These are phyloP conservation scores for Zaprionus gabonicus DNA, from an alignment of 1,140 invertebrate genomes.

Conservation along the genomic window DNA sequence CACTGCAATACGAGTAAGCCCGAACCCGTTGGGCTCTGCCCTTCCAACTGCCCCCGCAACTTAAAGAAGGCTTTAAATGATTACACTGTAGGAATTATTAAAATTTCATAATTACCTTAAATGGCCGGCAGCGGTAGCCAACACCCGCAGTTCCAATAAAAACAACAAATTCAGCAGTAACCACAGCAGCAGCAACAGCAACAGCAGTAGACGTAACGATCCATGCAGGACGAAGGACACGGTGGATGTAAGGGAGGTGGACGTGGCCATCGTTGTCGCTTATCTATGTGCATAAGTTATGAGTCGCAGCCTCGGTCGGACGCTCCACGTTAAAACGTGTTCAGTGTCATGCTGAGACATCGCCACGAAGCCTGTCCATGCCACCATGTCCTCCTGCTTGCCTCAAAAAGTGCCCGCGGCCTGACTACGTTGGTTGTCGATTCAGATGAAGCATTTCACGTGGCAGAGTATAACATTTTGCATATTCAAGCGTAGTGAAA, in stretches of 20 bases:
- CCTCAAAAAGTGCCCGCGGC: conserved; percentile 3
- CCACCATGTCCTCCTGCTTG: neutral
- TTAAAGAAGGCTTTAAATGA: conserved; percentile 62
- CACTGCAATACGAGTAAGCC: neutral
- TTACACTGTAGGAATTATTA: conserved; percentile 60
- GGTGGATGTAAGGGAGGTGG: neutral
- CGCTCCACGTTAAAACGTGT: conserved; percentile 71
- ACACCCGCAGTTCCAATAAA: conserved; percentile 21
- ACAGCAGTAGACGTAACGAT: conserved; percentile 31
- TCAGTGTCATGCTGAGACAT: conserved; percentile 69
- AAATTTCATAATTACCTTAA: conserved; percentile 78
- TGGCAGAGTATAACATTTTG: conserved; percentile 47
- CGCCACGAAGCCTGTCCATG: neutral
- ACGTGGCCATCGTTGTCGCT: conserved; percentile 51
- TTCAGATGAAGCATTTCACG: conserved; percentile 36
- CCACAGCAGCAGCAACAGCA: conserved; percentile 32
- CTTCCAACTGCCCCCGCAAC: neutral
- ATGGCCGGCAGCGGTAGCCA: conserved; percentile 47
- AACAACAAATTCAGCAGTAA: conserved; percentile 36
- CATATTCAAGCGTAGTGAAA: conserved; percentile 64
- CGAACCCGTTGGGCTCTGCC: too few relatives aligned
- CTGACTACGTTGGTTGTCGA: conserved; percentile 35
- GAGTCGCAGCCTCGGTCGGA: conserved; percentile 46
- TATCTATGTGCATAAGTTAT: conserved; percentile 83
- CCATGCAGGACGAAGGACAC: conserved; percentile 12